Conservation (phyloP, 1,140 invertebrate species). For the Eupeodes corollae region DNA sequence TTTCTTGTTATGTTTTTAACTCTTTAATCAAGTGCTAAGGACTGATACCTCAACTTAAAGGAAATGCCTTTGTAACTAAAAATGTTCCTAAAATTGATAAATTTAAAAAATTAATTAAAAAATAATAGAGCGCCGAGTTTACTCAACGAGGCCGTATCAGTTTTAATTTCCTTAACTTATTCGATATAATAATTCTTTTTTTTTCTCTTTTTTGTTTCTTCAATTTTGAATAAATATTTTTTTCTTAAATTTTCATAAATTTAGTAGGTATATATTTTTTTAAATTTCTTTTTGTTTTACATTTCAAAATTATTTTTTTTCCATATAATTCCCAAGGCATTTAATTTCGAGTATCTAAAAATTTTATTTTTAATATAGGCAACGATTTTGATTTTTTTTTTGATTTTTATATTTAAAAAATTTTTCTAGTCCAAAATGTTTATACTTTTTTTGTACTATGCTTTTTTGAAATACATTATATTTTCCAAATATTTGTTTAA, state of each 20-base stretch:
- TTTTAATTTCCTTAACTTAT: too few species aligned
- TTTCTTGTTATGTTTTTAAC: too few species aligned
- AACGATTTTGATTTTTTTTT: constrained; percentile 8
- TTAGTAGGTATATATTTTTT: constrained; percentile 9
- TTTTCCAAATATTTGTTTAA: too few species aligned
- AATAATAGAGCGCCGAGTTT: too few species aligned
- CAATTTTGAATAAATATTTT: background rate
- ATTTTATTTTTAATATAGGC: constrained; percentile 9
- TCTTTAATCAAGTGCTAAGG: too few species aligned
- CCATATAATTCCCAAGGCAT: constrained; percentile 25
- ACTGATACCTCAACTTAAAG: too few species aligned
- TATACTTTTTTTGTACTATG: constrained; percentile 12
- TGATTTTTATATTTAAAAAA: background rate
- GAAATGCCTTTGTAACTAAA: too few species aligned
- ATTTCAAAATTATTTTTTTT: constrained; percentile 37
- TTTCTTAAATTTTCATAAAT: constrained; percentile 1
- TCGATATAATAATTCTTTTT: constrained; percentile 1
- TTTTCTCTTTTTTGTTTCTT: constrained; percentile 2
- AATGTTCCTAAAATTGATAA: too few species aligned
- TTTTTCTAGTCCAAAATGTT: constrained; percentile 7
- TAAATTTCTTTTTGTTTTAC: constrained; percentile 22
- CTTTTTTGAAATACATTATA: too few species aligned
- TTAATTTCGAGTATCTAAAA: constrained; percentile 30
- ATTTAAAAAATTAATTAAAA: too few species aligned
- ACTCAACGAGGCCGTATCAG: too few species aligned